Evolutionary conservation across 2,888 invertebrate genomes (phyloP).

Genomic region (Leptopterna dolabrata): DNA sequence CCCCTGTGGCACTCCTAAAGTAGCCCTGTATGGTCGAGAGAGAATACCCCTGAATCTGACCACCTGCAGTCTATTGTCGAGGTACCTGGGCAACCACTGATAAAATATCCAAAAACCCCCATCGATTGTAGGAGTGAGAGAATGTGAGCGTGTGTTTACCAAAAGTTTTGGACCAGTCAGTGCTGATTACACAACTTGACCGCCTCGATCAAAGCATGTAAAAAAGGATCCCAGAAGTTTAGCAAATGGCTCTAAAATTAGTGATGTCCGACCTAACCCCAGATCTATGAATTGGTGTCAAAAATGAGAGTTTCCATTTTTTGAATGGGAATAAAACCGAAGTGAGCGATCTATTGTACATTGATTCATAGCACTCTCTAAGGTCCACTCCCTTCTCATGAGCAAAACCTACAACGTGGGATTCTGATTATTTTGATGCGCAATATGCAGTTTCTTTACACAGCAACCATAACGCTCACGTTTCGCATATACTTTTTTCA

Average conservation of each 20-base stretch:
- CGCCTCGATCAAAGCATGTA: background rate
- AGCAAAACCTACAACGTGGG: no score
- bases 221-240: background rate
- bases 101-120: background rate
- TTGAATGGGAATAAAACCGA: no score
- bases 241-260: background rate
- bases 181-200: background rate
- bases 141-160: background rate
- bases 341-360: no score
- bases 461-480: no score
- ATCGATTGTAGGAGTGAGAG: background rate
- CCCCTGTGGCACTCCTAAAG: background rate
- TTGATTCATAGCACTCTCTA: no score
- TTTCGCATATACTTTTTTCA: no score
- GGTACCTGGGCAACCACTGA: background rate
- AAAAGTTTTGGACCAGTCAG: background rate
- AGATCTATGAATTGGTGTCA: no score
- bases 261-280: background rate
- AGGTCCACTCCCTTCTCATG: no score
- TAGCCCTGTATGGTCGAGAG: background rate
- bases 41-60: background rate
- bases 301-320: no score
- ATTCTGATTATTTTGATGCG: no score
- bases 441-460: no score
- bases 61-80: background rate